Evolutionary conservation across 2,113 vertebrate species (phyloP).

Genomic region (Amblyornis subalaris): DNA sequence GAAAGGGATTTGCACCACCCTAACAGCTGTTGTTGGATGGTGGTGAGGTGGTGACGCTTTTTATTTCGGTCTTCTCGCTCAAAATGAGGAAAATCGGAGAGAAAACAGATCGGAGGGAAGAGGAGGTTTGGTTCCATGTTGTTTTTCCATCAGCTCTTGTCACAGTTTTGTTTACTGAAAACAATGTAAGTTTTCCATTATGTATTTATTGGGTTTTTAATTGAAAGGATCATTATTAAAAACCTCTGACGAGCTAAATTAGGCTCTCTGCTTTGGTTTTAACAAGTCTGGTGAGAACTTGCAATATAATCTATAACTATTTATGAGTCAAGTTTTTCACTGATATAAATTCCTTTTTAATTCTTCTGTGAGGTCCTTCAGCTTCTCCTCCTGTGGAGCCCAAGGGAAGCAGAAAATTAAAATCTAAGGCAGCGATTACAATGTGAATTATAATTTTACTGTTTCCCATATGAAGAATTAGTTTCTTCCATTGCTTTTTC

Average conservation of each 20-base stretch:
- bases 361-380: not conserved
- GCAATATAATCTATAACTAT: not conserved
- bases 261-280: not conserved
- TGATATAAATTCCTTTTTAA: not conserved
- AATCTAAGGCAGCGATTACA: not conserved
- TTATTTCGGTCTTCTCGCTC: not conserved
- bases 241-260: not conserved
- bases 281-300: not conserved
- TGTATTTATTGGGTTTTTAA: conserved; percentile 2
- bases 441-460: conserved; percentile 32
- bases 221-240: not conserved
- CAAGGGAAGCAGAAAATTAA: conserved; percentile 47
- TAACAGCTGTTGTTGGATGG: not conserved
- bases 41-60: not conserved
- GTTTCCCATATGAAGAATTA: conserved; percentile 33
- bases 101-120: not conserved
- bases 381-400: not conserved
- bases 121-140: not conserved
- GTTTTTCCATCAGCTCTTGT: not conserved
- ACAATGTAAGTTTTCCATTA: not conserved
- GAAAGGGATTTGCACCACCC: not conserved
- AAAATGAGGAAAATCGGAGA: not conserved
- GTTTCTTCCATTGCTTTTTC: conserved; percentile 23
- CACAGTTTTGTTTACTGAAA: not conserved
- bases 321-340: conserved; percentile 34